phyloP scores from a whole-genome alignment of 53 echinoderm and acorn worm genomes.

The Temnopleurus reevesii region DNA sequence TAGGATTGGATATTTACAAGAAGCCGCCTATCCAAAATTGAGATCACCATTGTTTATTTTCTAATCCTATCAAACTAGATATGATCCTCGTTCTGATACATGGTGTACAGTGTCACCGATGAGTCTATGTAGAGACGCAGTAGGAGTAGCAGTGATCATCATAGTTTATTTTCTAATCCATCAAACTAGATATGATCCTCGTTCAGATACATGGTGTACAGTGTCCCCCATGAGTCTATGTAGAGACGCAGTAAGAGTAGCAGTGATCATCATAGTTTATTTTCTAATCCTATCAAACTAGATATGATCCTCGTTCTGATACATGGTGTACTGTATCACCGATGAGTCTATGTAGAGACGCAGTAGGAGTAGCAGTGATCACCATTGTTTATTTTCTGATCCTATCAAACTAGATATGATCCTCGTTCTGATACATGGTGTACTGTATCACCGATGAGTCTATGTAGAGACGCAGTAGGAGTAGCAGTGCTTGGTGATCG shows the following conservation, averaged over 20 bases:
- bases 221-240: constrained; percentile 93
- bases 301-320: constrained; percentile 87
- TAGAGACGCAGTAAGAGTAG: constrained; percentile 87
- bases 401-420: constrained; percentile 71
- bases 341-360: constrained; percentile 91
- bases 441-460: constrained; percentile 86
- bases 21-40: too few relatives aligned
- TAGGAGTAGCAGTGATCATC: constrained; percentile 90
- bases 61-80: constrained; percentile 48
- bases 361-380: constrained; percentile 85
- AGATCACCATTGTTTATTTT: too few relatives aligned
- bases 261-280: constrained; percentile 81
- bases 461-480: constrained; percentile 95
- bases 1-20: too few relatives aligned
- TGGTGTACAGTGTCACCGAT: constrained; percentile 93
- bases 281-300: neutral
- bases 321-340: constrained; percentile 84
- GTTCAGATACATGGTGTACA: constrained; percentile 82
- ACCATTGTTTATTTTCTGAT: constrained; percentile 69
- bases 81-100: constrained; percentile 86
- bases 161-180: too few relatives aligned
- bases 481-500: constrained; percentile 92
- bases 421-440: constrained; percentile 92
- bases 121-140: constrained; percentile 94
- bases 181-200: constrained; percentile 87